phyloP scores from a whole-genome alignment of 2,113 vertebrate genomes.

The Microtus montanus region DNA sequence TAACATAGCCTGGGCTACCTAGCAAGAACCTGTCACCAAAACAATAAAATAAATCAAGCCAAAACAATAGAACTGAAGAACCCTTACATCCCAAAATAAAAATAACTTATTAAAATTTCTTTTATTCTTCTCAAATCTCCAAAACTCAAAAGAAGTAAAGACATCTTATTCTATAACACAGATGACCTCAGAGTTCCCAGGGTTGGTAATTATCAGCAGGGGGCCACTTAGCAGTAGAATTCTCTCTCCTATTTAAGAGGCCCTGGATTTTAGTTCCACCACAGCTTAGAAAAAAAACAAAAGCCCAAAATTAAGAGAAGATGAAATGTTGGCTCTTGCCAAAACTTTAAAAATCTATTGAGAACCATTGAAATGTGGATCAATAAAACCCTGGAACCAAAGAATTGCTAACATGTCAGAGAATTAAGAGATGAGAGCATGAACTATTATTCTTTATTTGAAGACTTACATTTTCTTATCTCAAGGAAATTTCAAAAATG shows the following conservation, averaged over 20 bases:
- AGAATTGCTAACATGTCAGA: neutral
- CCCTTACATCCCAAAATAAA: neutral
- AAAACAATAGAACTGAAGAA: neutral
- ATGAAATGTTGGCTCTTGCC: neutral
- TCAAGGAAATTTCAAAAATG: neutral
- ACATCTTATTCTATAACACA: neutral
- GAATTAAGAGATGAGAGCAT: no score
- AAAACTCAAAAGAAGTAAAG: slow-evolving; percentile 20
- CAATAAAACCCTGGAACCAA: neutral
- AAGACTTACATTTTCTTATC: neutral
- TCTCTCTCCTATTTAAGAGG: neutral
- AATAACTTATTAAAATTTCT: neutral
- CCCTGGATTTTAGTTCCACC: neutral
- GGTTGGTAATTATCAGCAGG: neutral
- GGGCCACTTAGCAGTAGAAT: neutral
- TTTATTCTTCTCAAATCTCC: neutral
- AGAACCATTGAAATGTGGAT: neutral
- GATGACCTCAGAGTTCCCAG: neutral
- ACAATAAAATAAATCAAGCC: neutral
- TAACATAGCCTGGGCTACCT: no score
- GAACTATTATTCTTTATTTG: slow-evolving; percentile 25
- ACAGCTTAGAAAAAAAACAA: neutral
- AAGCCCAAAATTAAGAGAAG: neutral
- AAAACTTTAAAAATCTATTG: neutral
- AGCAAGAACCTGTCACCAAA: neutral